These are phyloP conservation scores for Pomatorhinus ruficollis DNA, from an alignment of 2,113 vertebrate genomes.

Conservation along the genomic window DNA sequence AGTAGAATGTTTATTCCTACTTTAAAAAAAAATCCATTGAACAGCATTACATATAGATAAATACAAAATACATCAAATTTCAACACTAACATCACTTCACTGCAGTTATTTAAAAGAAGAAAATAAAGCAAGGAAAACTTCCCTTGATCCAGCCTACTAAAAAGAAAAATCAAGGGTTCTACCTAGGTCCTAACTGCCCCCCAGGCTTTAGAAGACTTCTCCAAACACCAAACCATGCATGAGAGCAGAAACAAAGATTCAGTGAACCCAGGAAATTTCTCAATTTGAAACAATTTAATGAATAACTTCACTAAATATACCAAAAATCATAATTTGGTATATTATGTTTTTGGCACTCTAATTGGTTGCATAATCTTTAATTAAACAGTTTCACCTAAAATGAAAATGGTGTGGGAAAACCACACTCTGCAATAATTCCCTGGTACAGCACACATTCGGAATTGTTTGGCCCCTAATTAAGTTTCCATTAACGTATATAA, in stretches of 20 bases:
- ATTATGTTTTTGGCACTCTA: not conserved
- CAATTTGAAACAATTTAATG: not conserved
- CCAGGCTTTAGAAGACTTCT: not conserved
- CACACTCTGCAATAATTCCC: not conserved
- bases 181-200: not conserved
- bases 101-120: not conserved
- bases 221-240: not conserved
- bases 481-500: fast-evolving
- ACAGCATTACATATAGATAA: not conserved
- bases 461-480: not conserved
- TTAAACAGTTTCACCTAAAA: not conserved
- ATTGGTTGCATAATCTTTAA: not conserved
- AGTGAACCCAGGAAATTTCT: not conserved
- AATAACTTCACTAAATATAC: not conserved
- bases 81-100: not conserved
- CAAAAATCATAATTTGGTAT: not conserved
- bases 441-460: not conserved
- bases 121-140: not conserved
- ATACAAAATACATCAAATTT: not conserved
- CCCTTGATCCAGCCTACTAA: not conserved
- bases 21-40: conserved; percentile 7
- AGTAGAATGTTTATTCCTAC: not conserved
- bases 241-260: not conserved
- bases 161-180: not conserved
- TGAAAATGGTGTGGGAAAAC: not conserved